Evolutionary conservation across 92 coral and sea anemone genomes (phyloP), one percentile per base, ranked within the genome.

Genomic region (Zoanthus sociatus): DNA sequence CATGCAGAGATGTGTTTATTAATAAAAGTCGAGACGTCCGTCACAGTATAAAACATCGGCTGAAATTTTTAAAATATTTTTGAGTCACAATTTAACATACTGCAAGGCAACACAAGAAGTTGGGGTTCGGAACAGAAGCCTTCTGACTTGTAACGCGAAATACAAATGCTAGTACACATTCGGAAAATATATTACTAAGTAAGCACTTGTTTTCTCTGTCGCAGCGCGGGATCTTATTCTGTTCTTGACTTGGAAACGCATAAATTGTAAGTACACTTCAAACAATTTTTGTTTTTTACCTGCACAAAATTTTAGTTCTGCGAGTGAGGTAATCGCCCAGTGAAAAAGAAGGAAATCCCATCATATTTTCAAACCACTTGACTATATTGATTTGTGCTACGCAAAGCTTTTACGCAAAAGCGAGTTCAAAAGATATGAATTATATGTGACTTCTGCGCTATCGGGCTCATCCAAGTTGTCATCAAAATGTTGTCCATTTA

Each of bases 151-250:
- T 45, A 42, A 81, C 58, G 60, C 18, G 85, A 61, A 81, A 46
- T 61, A 64, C 85, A 81, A 81, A 78, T 17, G 75, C 64, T 66
- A 74, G 47, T 81, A 81, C 42, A 46, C 85, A 81, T 81, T 81
- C 66, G 61, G 75, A 45, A 81, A 66, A 60, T 33, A 66, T 32
- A 81, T 81, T 61, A 81, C 61, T 64, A 63, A 10, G 44, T 42
- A 73, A 63, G 75, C 75, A 18, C 61, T 47, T 71, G 5, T 3
- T 81, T 67, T 66, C 85, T 81, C 66, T 81, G 76, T 81, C 46
- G 75, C 42, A 16, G 64, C 46, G 75, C 42, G 17, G 64, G 18
- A 81, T 64, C 75, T 42, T 37, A 31, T 60, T 60, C 74, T 53
- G 12, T 56, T n/a, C 46, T 76, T 16, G 50, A 51, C 82, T 50